A percentile compares a stretch with the other conserved stretches of the same genome.
Evolutionary conservation across 2,888 invertebrate genomes (phyloP).

Genomic region (Trichacis sp.): DNA sequence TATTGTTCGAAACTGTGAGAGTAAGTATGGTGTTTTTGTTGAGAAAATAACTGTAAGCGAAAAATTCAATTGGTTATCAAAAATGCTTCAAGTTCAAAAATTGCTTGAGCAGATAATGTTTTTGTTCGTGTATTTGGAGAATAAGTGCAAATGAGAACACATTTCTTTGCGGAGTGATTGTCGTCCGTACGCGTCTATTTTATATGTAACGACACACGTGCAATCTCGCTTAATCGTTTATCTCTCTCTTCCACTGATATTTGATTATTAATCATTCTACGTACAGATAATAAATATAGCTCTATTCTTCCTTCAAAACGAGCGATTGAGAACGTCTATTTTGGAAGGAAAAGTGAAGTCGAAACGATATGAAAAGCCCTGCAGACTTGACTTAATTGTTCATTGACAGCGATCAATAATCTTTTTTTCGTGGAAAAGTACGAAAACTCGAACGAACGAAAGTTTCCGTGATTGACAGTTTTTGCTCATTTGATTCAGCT

Average conservation of each 20-base stretch:
- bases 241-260: conserved; percentile 30
- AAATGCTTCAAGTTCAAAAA: too few relatives aligned
- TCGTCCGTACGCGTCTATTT: conserved; percentile 23
- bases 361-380: conserved; percentile 37
- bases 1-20: too few relatives aligned
- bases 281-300: conserved; percentile 35
- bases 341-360: conserved; percentile 38
- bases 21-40: too few relatives aligned
- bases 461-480: conserved; percentile 30
- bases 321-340: conserved; percentile 35
- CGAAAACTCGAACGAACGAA: conserved; percentile 34
- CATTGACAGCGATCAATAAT: conserved; percentile 43
- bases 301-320: conserved; percentile 40
- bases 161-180: too few relatives aligned
- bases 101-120: too few relatives aligned
- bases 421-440: conserved; percentile 43
- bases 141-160: too few relatives aligned
- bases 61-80: too few relatives aligned
- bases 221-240: conserved; percentile 33
- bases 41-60: too few relatives aligned
- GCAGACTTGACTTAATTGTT: too few relatives aligned
- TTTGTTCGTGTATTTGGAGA: too few relatives aligned
- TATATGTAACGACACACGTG: conserved; percentile 28
- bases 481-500: conserved; percentile 36
- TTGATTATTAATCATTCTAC: conserved; percentile 23